Percentiles rank a stretch among this genome's conserved stretches.
phyloP scores from a whole-genome alignment of 2,888 invertebrate species.

The Eugnorisma glareosa region DNA sequence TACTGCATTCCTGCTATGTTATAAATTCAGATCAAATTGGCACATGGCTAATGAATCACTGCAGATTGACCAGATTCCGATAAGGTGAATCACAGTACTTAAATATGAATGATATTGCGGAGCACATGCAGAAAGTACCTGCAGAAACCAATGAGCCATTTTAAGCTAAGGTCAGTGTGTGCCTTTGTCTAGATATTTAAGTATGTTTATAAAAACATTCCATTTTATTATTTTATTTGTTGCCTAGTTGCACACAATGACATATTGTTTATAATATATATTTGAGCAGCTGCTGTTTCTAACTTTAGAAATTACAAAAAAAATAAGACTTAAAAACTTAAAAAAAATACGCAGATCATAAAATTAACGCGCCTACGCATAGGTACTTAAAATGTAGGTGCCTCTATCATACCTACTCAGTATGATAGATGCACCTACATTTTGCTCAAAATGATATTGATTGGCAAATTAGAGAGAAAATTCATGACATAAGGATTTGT shows the following conservation, averaged over 20 bases:
- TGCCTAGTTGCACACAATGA: background rate
- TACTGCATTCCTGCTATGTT: background rate
- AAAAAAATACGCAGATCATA: background rate
- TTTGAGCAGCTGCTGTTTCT: conserved; percentile 18
- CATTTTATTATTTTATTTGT: conserved; percentile 68
- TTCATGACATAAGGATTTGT: conserved; percentile 13
- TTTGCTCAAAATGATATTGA: conserved; percentile 37
- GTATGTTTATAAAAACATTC: conserved; percentile 74
- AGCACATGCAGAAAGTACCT: conserved; percentile 79
- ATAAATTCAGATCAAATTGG: conserved; percentile 9
- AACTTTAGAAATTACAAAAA: conserved; percentile 7
- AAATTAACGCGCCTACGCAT: no score
- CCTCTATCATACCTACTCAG: no score
- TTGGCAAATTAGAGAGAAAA: conserved; percentile 4
- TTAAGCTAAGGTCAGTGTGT: conserved; percentile 74
- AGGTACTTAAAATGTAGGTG: no score
- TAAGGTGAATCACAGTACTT: conserved; percentile 34
- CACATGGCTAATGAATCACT: conserved; percentile 38
- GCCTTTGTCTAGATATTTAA: conserved; percentile 75
- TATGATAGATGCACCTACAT: background rate
- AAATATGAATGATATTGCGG: conserved; percentile 58
- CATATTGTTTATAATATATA: background rate
- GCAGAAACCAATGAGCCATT: conserved; percentile 86
- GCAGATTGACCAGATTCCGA: conserved; percentile 19
- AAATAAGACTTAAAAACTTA: background rate